phyloP scores from a whole-genome alignment of 1,140 invertebrate genomes.

The Triops cancriformis region DNA sequence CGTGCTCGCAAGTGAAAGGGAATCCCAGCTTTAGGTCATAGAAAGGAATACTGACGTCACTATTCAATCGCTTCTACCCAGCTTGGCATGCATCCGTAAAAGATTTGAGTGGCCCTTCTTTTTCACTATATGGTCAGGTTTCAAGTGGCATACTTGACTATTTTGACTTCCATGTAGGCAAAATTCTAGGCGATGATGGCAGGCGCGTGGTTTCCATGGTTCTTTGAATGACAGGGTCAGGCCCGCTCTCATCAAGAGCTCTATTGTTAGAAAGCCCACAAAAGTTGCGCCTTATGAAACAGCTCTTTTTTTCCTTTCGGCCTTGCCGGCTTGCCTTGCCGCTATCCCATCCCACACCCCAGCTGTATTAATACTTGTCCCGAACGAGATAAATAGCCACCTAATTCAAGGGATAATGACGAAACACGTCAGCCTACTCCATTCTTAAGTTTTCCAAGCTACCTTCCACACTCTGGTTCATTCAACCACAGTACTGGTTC shows the following conservation, averaged over 20 bases:
- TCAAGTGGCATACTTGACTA: conserved; percentile 2
- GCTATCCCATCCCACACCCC: too few species aligned
- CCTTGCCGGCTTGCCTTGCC: not conserved
- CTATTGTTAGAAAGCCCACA: not conserved
- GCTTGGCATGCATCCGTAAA: not conserved
- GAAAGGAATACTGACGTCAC: too few species aligned
- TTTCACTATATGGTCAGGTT: not conserved
- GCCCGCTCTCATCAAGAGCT: not conserved
- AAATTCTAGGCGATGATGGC: not conserved
- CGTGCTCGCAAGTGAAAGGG: too few species aligned
- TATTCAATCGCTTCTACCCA: too few species aligned
- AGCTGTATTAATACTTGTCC: too few species aligned
- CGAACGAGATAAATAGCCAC: too few species aligned
- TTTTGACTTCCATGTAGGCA: not conserved
- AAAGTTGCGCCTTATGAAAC: not conserved
- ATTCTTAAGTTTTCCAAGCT: too few species aligned
- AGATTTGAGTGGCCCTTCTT: not conserved
- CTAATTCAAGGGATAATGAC: too few species aligned
- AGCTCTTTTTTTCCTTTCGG: not conserved
- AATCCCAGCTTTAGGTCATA: too few species aligned
- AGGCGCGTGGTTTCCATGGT: not conserved
- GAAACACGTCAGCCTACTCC: too few species aligned
- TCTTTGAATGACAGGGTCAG: not conserved
- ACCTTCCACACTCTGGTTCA: too few species aligned
- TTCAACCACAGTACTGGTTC: too few species aligned